These are phyloP conservation scores for Platichthys stellatus DNA, from an alignment of 2,113 vertebrate genomes.

Conservation along the genomic window DNA sequence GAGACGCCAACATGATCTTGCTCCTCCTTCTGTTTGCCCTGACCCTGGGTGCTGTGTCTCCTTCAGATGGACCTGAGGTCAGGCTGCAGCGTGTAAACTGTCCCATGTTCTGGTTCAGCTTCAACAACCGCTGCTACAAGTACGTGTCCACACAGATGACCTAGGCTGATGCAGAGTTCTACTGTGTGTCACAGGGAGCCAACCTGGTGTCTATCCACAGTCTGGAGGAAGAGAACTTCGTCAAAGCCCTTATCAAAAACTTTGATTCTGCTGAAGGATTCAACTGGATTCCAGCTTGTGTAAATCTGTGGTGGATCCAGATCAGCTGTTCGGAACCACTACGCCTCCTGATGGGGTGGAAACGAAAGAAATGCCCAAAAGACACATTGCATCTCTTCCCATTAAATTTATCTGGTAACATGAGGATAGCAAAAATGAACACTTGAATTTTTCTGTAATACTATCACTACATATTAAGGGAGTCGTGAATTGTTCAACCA, in stretches of 20 bases:
- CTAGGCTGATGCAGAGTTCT: constrained; percentile 50
- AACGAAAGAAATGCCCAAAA: too few species aligned
- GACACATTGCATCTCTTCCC: too few species aligned
- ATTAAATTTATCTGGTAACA: too few species aligned
- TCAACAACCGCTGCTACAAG: constrained; percentile 28
- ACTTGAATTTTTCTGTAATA: too few species aligned
- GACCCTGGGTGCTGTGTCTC: constrained; percentile 26
- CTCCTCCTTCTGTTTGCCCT: constrained; percentile 14
- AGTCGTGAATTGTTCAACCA: too few species aligned
- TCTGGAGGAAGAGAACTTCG: background rate
- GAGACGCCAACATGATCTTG: constrained; percentile 20
- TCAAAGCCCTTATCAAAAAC: constrained; percentile 22
- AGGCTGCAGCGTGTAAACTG: constrained; percentile 8
- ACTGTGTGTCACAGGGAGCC: constrained; percentile 27
- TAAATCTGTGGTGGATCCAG: too few species aligned
- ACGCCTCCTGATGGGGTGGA: too few species aligned
- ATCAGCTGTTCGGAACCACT: too few species aligned
- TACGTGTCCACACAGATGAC: background rate
- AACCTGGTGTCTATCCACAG: constrained; percentile 60
- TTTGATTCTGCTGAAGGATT: rapidly evolving
- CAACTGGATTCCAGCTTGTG: too few species aligned
- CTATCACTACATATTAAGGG: too few species aligned
- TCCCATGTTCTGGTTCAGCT: constrained; percentile 38
- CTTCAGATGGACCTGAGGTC: background rate
- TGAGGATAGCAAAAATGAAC: too few species aligned